Percentiles rank a stretch among this genome's conserved stretches.
Conservation (phyloP, 2,113 vertebrate species). For the Toxostoma redivivum region DNA sequence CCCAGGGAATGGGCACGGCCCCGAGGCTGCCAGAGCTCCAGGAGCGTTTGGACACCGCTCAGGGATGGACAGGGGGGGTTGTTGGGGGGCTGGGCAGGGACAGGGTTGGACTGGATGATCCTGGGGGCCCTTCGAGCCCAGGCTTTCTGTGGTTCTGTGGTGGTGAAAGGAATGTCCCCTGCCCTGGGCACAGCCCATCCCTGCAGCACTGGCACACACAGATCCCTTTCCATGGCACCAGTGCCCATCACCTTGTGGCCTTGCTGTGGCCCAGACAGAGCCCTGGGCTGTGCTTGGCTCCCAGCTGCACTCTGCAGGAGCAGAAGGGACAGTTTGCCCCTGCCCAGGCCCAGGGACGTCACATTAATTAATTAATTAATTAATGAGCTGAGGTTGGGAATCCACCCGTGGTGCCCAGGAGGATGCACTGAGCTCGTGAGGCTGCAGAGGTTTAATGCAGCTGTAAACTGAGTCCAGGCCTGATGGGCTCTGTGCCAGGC, state of each 20-base stretch:
- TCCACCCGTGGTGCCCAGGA: background rate
- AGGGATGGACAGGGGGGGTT: background rate
- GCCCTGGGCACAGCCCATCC: background rate
- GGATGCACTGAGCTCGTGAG: background rate
- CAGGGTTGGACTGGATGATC: rapidly evolving
- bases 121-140: too few relatives aligned
- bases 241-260: background rate
- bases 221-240: background rate
- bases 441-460: background rate
- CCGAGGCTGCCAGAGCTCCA: background rate
- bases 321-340: background rate
- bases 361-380: background rate
- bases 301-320: background rate
- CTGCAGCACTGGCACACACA: background rate
- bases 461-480: background rate
- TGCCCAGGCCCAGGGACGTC: background rate
- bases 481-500: background rate
- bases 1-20: background rate
- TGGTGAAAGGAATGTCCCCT: too few relatives aligned
- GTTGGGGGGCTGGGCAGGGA: background rate
- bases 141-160: background rate
- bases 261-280: background rate
- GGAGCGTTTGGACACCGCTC: too few relatives aligned
- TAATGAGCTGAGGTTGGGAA: background rate
- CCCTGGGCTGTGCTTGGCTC: background rate